A percentile compares a stretch with the other conserved stretches of the same genome.
Evolutionary conservation across 2,113 vertebrate species (phyloP).

Genomic region (Callospermophilus lateralis): DNA sequence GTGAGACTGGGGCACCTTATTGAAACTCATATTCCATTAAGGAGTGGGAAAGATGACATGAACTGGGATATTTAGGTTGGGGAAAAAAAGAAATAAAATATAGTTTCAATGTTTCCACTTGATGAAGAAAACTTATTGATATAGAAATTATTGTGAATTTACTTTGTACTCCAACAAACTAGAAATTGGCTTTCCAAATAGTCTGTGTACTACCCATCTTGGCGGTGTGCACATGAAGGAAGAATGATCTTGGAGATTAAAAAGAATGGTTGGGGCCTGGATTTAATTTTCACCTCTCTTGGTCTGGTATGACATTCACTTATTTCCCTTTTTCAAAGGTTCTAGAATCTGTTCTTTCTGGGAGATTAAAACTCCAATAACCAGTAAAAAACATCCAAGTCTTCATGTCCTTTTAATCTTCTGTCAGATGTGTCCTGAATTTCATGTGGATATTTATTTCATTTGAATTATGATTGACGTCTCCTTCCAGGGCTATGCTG

Average conservation of each 20-base stretch:
- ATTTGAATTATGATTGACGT: not conserved
- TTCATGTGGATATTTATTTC: not conserved
- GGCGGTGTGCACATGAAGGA: not conserved
- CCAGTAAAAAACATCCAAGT: not conserved
- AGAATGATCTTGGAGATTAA: not conserved
- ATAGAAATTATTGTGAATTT: not conserved
- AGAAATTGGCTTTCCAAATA: conserved; percentile 28
- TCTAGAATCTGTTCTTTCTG: conserved; percentile 41
- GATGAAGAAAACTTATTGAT: not conserved
- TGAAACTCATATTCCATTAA: not conserved
- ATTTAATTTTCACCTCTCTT: conserved; percentile 61
- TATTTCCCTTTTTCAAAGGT: not conserved
- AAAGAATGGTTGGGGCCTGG: not conserved
- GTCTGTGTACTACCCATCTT: not conserved
- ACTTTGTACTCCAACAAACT: not conserved
- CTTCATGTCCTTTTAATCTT: not conserved
- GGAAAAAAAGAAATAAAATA: not conserved
- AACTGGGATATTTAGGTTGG: not conserved
- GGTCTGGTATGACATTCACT: not conserved
- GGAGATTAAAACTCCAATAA: conserved; percentile 34
- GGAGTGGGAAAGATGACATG: not conserved
- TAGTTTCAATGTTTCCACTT: conserved; percentile 35
- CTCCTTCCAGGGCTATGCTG: not conserved
- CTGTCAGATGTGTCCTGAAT: not conserved
- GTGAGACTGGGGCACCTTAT: not conserved